Evolutionary conservation across 2,113 vertebrate species (phyloP).

Genomic region (Myrmecobius fasciatus): DNA sequence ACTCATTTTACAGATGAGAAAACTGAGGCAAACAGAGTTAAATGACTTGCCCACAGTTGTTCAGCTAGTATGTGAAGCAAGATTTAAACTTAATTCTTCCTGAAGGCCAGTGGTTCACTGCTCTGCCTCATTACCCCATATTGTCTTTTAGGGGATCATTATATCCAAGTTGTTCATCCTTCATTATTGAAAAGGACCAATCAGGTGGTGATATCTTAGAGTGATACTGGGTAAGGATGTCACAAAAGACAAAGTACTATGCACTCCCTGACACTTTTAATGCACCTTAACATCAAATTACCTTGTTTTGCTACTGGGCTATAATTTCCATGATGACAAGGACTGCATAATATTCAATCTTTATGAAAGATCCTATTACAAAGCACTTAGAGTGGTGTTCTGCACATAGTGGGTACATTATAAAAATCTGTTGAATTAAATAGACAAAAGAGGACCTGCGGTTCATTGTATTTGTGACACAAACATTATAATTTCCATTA

Average conservation of each 20-base stretch:
- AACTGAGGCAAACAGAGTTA: background rate
- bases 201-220: too few species aligned
- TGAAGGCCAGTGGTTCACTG: background rate
- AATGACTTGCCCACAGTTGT: background rate
- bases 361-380: background rate
- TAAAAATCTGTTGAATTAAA: background rate
- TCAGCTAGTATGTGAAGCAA: background rate
- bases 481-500: background rate
- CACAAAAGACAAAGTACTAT: background rate
- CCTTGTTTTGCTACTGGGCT: background rate
- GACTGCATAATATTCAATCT: background rate
- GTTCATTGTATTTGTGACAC: background rate
- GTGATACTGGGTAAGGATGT: background rate
- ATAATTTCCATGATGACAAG: background rate
- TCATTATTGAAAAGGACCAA: too few species aligned
- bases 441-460: background rate
- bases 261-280: background rate
- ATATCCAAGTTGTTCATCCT: background rate
- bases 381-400: background rate
- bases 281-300: too few species aligned
- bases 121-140: background rate
- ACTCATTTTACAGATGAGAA: background rate
- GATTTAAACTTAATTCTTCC: background rate
- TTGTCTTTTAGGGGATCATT: background rate
- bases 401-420: background rate